Conservation (phyloP, 2,888 invertebrate genomes). For the Tanypteryx hageni region DNA sequence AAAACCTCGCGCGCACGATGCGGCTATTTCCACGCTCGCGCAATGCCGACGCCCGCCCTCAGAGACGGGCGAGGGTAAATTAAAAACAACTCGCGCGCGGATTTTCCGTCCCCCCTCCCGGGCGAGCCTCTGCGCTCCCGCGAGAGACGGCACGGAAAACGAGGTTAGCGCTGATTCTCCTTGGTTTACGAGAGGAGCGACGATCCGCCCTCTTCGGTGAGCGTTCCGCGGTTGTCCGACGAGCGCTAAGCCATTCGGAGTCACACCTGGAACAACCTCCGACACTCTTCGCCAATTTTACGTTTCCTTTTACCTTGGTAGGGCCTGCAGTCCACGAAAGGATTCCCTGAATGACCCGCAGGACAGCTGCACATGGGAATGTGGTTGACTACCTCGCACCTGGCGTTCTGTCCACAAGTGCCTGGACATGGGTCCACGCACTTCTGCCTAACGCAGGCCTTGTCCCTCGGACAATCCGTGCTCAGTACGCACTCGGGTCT, state of each 20-base stretch:
- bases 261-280: conserved; percentile 42
- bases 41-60: neutral
- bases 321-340: conserved; percentile 76
- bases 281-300: neutral
- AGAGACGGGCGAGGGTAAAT: too few species aligned
- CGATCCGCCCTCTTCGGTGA: too few species aligned
- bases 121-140: neutral
- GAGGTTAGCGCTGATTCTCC: too few species aligned
- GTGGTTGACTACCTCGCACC: conserved; percentile 65
- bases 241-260: too few species aligned
- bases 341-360: conserved; percentile 78
- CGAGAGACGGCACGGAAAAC: too few species aligned
- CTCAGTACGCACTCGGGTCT: conserved; percentile 84
- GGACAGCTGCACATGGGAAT: conserved; percentile 66
- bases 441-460: conserved; percentile 65
- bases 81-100: neutral
- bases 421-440: conserved; percentile 65
- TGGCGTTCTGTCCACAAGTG: conserved; percentile 64
- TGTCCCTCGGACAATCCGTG: conserved; percentile 78
- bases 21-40: neutral
- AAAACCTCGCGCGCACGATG: neutral
- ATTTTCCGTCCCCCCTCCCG: neutral
- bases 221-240: too few species aligned
- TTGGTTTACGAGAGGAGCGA: too few species aligned
- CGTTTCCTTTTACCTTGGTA: conserved; percentile 75